These are phyloP conservation scores for Spodoptera litura DNA, from an alignment of 1,140 invertebrate genomes.

Conservation along the genomic window DNA sequence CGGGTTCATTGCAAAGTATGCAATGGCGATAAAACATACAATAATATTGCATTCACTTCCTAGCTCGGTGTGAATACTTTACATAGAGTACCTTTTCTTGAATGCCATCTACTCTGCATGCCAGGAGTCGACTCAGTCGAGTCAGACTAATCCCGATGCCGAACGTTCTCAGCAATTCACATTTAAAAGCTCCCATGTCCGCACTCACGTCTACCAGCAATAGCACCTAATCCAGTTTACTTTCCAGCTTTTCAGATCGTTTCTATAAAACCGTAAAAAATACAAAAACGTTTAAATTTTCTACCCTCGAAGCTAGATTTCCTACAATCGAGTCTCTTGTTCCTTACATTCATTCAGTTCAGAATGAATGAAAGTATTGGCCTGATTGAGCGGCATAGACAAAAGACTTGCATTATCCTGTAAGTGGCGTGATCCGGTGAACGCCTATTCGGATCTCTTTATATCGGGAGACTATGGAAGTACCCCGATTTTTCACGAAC, in stretches of 20 bases:
- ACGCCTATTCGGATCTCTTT: conserved; percentile 70
- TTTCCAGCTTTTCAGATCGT: conserved; percentile 35
- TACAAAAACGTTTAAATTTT: conserved; percentile 25
- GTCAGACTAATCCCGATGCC: conserved; percentile 17
- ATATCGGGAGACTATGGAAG: conserved; percentile 63
- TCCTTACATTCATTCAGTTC: conserved; percentile 40
- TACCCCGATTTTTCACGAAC: conserved; percentile 60
- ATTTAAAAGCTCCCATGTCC: conserved; percentile 26
- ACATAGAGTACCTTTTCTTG: neutral
- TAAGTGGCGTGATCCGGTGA: conserved; percentile 63
- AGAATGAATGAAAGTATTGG: conserved; percentile 54
- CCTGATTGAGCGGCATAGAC: conserved; percentile 66
- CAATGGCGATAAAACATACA: too few species aligned
- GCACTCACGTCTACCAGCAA: conserved; percentile 19
- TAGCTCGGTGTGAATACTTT: neutral
- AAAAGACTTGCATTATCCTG: conserved; percentile 62
- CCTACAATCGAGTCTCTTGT: conserved; percentile 30
- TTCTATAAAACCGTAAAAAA: conserved; percentile 43
- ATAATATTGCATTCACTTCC: neutral
- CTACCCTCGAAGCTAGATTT: conserved; percentile 38
- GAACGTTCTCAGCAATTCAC: conserved; percentile 32
- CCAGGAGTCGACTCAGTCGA: neutral
- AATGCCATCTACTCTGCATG: neutral
- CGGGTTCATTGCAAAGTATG: too few species aligned
- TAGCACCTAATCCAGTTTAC: conserved; percentile 38